Base-by-base conservation (phyloP, 2,888 invertebrate genomes). In the Watsonalla cultraria region DNA sequence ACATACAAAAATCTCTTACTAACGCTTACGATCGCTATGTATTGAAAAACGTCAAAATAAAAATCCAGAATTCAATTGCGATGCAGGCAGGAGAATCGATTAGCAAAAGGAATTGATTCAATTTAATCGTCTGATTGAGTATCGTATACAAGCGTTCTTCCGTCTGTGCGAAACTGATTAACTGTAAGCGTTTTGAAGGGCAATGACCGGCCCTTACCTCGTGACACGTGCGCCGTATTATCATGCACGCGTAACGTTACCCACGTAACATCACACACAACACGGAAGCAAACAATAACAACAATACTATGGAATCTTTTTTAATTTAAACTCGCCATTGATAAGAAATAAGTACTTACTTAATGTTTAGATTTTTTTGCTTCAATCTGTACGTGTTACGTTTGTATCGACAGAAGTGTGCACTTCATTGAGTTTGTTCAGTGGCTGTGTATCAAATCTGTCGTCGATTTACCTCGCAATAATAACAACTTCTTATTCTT, bases 121-220 rank as follows among this genome's bases (percentile, higher is more conserved):
- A 11, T 42, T 11, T 5, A 42, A 11, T 42, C 11, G 42, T 42
- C 42, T 11, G 5, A 42, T 42, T 11, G 64, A 68, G 68, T 72
- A 66, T 72, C 74, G 74, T 76, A 73, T 65, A 63, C 55, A 14
- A 7, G 8, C 66, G 60, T 65, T 71, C 62, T 68, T 72, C 70
- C 24, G 24, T 24, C 74, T 71, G 68, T 74, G 81, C 77, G 74
- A 85, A 86, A 84, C 80, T 83, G 80, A 82, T 83, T 85, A 86
- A 80, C 82, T 76, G 82, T 79, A 77, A 63, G 68, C 71, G 66
- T 76, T 76, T 71, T 70, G 66, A 68, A 69, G 86, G 84, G 84
- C 86, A 77, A 70, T 69, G 86, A 78, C 86, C 86, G 86, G 78
- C 85, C 84, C 82, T 81, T 80, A 72, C 68, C 70, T 60, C 68